phyloP scores from a whole-genome alignment of 2,888 invertebrate species.

The Smittia aterrima region DNA sequence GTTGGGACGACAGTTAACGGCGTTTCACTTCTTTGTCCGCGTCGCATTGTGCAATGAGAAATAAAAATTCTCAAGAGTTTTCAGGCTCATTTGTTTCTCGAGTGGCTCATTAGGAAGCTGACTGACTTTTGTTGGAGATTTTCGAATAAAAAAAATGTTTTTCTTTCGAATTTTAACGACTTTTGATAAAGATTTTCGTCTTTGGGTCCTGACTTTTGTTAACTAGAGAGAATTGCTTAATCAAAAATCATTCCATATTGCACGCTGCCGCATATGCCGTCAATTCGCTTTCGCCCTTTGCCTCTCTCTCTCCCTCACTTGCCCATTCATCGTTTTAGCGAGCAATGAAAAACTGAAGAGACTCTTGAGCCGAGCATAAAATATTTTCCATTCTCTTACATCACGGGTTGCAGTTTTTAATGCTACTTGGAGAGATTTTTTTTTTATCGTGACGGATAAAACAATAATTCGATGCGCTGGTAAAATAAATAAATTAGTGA shows the following conservation, averaged over 20 bases:
- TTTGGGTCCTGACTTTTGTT: slow-evolving; percentile 1
- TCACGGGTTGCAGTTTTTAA: slow-evolving; percentile 34
- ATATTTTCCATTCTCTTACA: slow-evolving; percentile 31
- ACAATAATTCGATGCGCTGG: background rate
- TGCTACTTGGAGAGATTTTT: background rate
- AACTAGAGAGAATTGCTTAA: background rate
- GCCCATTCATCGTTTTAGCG: slow-evolving; percentile 30
- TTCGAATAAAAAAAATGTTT: slow-evolving; percentile 2
- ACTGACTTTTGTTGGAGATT: background rate
- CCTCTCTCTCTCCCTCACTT: background rate
- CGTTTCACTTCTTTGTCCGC: slow-evolving; percentile 9
- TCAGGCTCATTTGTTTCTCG: slow-evolving; percentile 32
- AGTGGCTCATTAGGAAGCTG: slow-evolving; percentile 36
- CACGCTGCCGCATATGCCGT: slow-evolving; percentile 35
- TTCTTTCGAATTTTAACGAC: slow-evolving; percentile 24
- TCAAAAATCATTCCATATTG: slow-evolving; percentile 14
- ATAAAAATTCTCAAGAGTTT: background rate
- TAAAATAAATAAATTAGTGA: slow-evolving; percentile 30
- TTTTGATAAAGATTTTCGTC: slow-evolving; percentile 4
- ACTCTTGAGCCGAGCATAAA: slow-evolving; percentile 35
- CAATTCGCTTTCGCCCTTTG: slow-evolving; percentile 19
- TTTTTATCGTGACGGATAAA: background rate
- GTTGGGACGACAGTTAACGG: slow-evolving; percentile 24
- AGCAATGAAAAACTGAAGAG: slow-evolving; percentile 31
- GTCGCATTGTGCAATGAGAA: background rate